Conservation (phyloP, 2,797 vertebrate genomes). For the Jordanella pulchra region DNA sequence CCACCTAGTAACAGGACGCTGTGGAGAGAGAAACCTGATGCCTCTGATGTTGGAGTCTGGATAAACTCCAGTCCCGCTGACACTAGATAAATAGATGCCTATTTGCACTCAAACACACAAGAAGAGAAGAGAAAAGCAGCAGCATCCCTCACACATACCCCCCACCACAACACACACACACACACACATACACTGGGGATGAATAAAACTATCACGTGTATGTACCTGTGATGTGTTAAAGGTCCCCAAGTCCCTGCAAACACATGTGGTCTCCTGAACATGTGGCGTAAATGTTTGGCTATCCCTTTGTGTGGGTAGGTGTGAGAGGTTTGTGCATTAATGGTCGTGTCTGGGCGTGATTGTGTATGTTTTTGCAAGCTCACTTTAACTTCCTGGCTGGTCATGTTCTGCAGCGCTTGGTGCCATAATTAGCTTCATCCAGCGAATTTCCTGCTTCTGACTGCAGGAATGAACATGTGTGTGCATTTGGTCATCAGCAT, state of each 20-base stretch:
- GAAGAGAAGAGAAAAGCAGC: constrained; percentile 13
- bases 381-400: constrained; percentile 60
- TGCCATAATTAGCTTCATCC: constrained; percentile 67
- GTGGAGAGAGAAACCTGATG: constrained; percentile 53
- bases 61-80: constrained; percentile 61
- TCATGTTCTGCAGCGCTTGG: constrained; percentile 51
- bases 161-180: constrained; percentile 17
- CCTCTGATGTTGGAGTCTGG: constrained; percentile 64
- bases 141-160: background rate
- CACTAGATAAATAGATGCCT: constrained; percentile 54
- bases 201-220: constrained; percentile 49
- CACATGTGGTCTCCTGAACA: constrained; percentile 68
- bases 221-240: constrained; percentile 59
- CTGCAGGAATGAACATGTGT: constrained; percentile 45
- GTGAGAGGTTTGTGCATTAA: constrained; percentile 14
- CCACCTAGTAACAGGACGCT: constrained; percentile 51
- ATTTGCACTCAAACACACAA: constrained; percentile 49
- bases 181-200: constrained; percentile 12
- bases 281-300: constrained; percentile 64
- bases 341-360: constrained; percentile 43
- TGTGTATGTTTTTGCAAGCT: constrained; percentile 59
- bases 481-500: constrained; percentile 6
- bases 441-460: constrained; percentile 59
- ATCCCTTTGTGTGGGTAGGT: constrained; percentile 24
- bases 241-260: constrained; percentile 54